Evolutionary conservation across 2,888 invertebrate genomes (phyloP).

Genomic region (Steinernema scapterisci): DNA sequence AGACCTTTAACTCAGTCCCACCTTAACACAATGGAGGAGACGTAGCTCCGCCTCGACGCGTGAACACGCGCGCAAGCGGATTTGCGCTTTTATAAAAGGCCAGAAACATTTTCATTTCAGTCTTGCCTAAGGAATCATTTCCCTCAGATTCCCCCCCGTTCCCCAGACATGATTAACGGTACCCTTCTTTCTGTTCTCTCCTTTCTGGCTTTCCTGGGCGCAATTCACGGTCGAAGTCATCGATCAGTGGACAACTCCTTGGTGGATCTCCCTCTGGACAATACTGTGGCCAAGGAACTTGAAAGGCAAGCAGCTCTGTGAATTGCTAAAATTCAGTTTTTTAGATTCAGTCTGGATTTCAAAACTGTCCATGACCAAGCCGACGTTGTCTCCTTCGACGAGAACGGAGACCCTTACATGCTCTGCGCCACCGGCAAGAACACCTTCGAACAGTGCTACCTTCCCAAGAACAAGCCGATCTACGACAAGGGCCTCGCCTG

Average conservation of each 20-base stretch:
- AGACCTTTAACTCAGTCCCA: not conserved
- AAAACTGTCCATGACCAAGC: not conserved
- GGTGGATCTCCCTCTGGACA: not conserved
- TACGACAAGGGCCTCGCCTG: conserved; percentile 20
- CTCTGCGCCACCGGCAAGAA: conserved; percentile 14
- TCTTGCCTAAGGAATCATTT: not conserved
- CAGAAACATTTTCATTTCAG: not conserved
- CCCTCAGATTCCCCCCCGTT: not conserved
- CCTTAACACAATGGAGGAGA: not conserved
- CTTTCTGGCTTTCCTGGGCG: not conserved
- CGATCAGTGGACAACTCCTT: not conserved
- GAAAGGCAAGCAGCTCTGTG: not conserved
- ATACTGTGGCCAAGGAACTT: too few species aligned
- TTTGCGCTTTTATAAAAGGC: conserved; percentile 25
- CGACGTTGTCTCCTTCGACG: not conserved
- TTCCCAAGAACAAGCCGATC: conserved; percentile 1
- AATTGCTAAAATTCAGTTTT: too few species aligned
- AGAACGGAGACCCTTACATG: conserved; percentile 21
- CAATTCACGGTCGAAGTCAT: not conserved
- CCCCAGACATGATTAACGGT: not conserved
- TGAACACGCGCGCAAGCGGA: not conserved
- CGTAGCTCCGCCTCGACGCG: not conserved
- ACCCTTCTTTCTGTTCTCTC: not conserved
- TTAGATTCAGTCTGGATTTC: too few species aligned
- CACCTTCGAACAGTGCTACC: conserved; percentile 19